phyloP scores from a whole-genome alignment of 2,113 vertebrate species.

The Scophthalmus maximus region DNA sequence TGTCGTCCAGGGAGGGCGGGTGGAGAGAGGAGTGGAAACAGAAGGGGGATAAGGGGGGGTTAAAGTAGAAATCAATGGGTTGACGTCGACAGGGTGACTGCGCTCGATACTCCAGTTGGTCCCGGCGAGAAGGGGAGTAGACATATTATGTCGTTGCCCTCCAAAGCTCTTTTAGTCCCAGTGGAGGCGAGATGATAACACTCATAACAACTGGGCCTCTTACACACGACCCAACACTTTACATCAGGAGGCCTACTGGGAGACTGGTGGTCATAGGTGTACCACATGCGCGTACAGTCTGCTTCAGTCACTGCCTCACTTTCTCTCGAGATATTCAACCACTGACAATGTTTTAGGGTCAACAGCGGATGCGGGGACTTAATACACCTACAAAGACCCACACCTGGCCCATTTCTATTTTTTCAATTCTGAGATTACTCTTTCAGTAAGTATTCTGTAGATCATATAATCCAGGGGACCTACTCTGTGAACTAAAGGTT shows the following conservation, averaged over 20 bases:
- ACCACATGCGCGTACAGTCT: too few species aligned
- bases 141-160: slow-evolving; percentile 48
- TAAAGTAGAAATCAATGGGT: slow-evolving; percentile 71
- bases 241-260: background rate
- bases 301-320: too few species aligned
- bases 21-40: slow-evolving; percentile 32
- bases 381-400: too few species aligned
- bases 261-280: too few species aligned
- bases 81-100: slow-evolving; percentile 61
- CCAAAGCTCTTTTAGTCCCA: slow-evolving; percentile 41
- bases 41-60: slow-evolving; percentile 8
- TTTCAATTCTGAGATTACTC: too few species aligned
- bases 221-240: background rate
- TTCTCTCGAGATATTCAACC: too few species aligned
- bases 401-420: too few species aligned
- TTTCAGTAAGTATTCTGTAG: too few species aligned
- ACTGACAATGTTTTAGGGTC: too few species aligned
- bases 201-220: slow-evolving; percentile 4
- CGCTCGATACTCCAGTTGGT: slow-evolving; percentile 59
- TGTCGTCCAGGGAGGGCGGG: slow-evolving; percentile 52
- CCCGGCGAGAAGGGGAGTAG: slow-evolving; percentile 49
- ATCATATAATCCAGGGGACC: too few species aligned
- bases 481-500: too few species aligned
- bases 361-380: too few species aligned
- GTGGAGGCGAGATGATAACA: slow-evolving; percentile 20